Evolutionary conservation across 2,113 vertebrate species (phyloP), one percentile per base, ranked within the genome.

Genomic region (Thunnus maccoyii): DNA sequence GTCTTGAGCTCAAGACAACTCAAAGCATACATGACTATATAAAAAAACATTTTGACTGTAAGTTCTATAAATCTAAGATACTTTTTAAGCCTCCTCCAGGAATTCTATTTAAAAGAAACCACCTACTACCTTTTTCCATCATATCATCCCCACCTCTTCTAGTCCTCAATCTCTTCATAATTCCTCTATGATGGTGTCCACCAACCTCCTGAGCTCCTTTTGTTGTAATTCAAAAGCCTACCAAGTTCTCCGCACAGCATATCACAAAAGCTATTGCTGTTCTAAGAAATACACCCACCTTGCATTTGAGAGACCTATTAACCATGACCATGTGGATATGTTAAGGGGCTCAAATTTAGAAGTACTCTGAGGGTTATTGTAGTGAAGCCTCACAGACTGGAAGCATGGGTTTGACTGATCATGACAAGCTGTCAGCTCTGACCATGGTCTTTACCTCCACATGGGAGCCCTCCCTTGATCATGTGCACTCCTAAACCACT

Each of bases 201-300:
- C 78, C 68, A 79, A 73, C 80, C 48, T 76, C 75, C 58, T 83
- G 46, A 18, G 55, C 25, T 70, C 13, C 56, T 74, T 82, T 86
- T 78, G 36, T 88, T 87, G 52, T 41, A 79, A 82, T 82, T 68
- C 55, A 52, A 87, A 83, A 80, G 54, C 75, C 57, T 56, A 70
- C 56, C 32, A 79, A 47, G 15, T 77, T 77, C 55, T 50, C 61
- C 3, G 13, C 36, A 68, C 25, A 77, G 58, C 14, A 52, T 36
- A 78, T 27, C 36, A 84, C 72, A 80, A 83, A 84, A 85, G 52
- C 67, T 30, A n/a, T 17, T 47, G 9, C 50, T 41, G n/a, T 66
- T 78, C 27, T 48, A 56, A 89, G 63, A 84, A 84, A 67, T 56
- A 63, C 76, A 60, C 77, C 72, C 70, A 86, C 78, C 22, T 58